Conservation (phyloP, 2,888 invertebrate species). For the Seladonia tumulorum region DNA sequence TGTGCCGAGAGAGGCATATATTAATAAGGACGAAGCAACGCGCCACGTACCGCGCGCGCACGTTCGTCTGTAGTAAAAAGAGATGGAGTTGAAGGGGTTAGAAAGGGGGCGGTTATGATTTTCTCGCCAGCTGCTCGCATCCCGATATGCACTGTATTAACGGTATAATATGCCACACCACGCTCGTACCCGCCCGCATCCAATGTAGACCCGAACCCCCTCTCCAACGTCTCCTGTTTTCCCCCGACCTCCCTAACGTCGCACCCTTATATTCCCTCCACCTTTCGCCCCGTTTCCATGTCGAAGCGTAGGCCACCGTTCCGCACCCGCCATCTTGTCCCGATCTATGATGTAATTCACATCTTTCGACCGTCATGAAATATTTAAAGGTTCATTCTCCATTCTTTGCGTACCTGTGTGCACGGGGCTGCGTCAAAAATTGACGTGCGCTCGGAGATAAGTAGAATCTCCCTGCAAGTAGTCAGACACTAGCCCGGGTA, state of each 20-base stretch:
- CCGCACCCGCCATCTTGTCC: conserved; percentile 64
- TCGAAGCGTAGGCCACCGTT: conserved; percentile 31
- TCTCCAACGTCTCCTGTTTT: not conserved
- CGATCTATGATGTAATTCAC: conserved; percentile 72
- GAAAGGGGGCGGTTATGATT: conserved; percentile 71
- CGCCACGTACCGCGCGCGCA: conserved; percentile 22
- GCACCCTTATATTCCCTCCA: not conserved
- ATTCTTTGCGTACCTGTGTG: conserved; percentile 52
- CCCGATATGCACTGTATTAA: conserved; percentile 82
- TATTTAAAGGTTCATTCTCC: conserved; percentile 75
- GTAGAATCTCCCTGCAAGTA: not conserved
- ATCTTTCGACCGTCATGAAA: conserved; percentile 78
- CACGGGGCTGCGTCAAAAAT: not conserved
- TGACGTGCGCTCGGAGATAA: not conserved
- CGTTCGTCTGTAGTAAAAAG: conserved; percentile 32
- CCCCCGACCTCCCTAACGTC: not conserved
- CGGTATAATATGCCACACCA: conserved; percentile 81
- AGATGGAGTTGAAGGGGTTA: conserved; percentile 49
- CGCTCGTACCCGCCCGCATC: conserved; percentile 73
- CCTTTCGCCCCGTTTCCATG: conserved; percentile 3
- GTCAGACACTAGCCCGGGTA: not conserved
- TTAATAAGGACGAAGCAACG: conserved; percentile 73
- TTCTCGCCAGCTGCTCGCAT: conserved; percentile 78
- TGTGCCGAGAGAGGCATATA: conserved; percentile 71
- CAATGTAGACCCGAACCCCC: conserved; percentile 70